These are phyloP conservation scores for Halocaridina rubra DNA, from an alignment of 2,888 invertebrate species.

Conservation along the genomic window DNA sequence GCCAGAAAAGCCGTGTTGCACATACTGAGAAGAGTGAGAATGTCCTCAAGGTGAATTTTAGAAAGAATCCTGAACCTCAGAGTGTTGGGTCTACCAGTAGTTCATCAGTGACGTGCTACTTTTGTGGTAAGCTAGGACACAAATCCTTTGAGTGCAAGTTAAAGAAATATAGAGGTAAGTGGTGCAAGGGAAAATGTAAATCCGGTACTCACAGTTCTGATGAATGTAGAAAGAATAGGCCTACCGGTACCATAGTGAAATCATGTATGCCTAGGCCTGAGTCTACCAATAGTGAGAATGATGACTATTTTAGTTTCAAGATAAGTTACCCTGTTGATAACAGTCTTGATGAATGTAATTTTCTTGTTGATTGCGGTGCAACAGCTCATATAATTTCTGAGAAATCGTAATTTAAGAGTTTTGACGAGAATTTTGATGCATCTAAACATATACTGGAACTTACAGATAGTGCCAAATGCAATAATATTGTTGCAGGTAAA, in stretches of 20 bases:
- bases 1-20: background rate
- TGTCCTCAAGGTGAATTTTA: background rate
- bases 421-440: conserved; percentile 15
- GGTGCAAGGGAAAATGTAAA: conserved; percentile 4
- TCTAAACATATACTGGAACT: conserved; percentile 6
- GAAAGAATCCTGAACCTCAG: background rate
- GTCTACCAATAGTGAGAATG: background rate
- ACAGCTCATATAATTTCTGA: conserved; percentile 1
- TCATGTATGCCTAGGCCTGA: background rate
- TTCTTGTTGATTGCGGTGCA: conserved; percentile 21
- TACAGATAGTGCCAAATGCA: conserved; percentile 9
- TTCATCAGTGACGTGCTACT: background rate
- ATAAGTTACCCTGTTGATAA: background rate
- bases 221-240: conserved; percentile 4
- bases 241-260: background rate
- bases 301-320: background rate
- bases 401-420: background rate
- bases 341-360: background rate
- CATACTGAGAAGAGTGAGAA: background rate
- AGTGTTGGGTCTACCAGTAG: too few species aligned
- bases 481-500: conserved; percentile 1
- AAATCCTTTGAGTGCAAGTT: background rate
- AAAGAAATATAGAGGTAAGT: background rate
- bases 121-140: background rate
- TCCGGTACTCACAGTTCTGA: background rate